Evolutionary conservation across 2,797 vertebrate genomes (phyloP).

Genomic region (Cyprinodon diabolis): DNA sequence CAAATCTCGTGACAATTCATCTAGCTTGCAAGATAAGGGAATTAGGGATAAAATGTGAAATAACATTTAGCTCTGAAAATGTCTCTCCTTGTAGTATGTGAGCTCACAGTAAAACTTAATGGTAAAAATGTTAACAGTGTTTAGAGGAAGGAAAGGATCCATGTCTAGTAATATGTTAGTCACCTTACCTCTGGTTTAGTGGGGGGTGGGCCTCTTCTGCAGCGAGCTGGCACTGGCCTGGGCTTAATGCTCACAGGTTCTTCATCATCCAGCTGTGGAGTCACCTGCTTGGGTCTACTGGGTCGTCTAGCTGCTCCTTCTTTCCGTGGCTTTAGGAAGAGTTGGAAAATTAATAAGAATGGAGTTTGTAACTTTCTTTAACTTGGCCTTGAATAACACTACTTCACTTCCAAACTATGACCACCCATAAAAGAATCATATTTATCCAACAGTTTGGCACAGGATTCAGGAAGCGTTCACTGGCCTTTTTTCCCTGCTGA

Average conservation of each 20-base stretch:
- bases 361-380: conserved; percentile 1
- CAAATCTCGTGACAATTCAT: too few relatives aligned
- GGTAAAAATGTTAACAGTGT: neutral
- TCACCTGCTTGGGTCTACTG: conserved; percentile 9
- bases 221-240: conserved; percentile 29
- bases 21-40: too few relatives aligned
- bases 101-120: too few relatives aligned
- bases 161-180: neutral
- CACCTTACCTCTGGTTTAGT: conserved; percentile 33
- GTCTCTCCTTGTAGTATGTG: too few relatives aligned
- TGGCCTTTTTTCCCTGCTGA: conserved; percentile 61
- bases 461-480: conserved; percentile 29
- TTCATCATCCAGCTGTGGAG: conserved; percentile 1
- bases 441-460: conserved; percentile 28
- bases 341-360: neutral
- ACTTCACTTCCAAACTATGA: conserved; percentile 3
- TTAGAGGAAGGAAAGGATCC: neutral
- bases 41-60: too few relatives aligned
- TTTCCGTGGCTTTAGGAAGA: conserved; percentile 43
- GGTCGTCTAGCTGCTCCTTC: conserved; percentile 22
- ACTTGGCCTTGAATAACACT: conserved; percentile 22
- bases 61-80: too few relatives aligned
- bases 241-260: conserved; percentile 15
- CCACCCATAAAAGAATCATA: conserved; percentile 21
- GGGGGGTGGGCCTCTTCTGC: conserved; percentile 27